Evolutionary conservation across 2,113 vertebrate genomes (phyloP), one percentile per base, ranked within the genome.

Genomic region (Narcine bancroftii): DNA sequence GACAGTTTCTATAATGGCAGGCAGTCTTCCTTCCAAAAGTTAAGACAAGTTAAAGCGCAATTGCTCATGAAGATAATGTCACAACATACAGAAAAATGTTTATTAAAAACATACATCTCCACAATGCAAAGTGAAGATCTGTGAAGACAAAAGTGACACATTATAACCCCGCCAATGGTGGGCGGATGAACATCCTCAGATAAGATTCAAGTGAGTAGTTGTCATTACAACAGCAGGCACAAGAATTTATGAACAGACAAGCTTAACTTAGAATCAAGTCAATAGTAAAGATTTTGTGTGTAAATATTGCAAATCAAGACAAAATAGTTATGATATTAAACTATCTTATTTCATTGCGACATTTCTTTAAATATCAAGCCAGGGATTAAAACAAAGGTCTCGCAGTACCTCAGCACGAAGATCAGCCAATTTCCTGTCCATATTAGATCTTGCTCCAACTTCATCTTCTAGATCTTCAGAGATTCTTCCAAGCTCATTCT

Each of bases 371-470:
- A 36, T 69, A 36, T 60, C 13, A n/a, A 85, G 50, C 33, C 50
- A 85, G 15, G 3, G 33, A 24, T 87, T 60, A 87, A 87, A 56
- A 87, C 81, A 87, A 53, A 83, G 17, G 5, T 60, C 6, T 60
- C 1, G 21, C 29, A 33, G 92, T 83, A 93, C 63, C 9, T 92
- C 92, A 73, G 89, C 33, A 93, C 87, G 93, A 33, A 94, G 85
- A 15, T 93, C 93, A 92, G 0, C 93, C 17, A 93, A 93, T 36
- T 92, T 73, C 92, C 15, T 91, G 24, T 93, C 63, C 0, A 17
- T 92, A 50, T 33, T 92, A 24, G 89, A 93, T 73, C 29, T 92
- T 69, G 4, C 66, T 92, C 33, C 53, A 33, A 3, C 79, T 89
- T 92, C 79, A 92, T 93, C 93, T 26, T 93, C 36, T 93, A 45